Conservation (phyloP, 2,888 invertebrate species). For the Nesidiocoris tenuis region DNA sequence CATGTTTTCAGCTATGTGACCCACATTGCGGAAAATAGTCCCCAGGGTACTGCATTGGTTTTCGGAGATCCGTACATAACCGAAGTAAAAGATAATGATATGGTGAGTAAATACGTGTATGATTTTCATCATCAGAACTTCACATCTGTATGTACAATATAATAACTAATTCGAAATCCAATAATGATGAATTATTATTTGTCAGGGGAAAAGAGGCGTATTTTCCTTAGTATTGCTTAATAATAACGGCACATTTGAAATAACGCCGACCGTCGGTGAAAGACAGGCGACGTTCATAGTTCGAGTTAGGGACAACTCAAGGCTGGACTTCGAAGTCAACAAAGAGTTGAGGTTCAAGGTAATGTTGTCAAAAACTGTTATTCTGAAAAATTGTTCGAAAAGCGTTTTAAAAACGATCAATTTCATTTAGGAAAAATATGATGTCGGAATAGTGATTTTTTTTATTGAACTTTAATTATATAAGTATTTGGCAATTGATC, state of each 20-base stretch:
- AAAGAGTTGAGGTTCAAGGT: conserved; percentile 75
- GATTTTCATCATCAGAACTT: too few species aligned
- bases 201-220: conserved; percentile 75
- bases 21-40: conserved; percentile 76
- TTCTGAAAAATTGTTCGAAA: too few species aligned
- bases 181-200: too few species aligned
- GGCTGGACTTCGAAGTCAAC: conserved; percentile 81
- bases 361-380: too few species aligned
- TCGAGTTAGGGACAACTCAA: conserved; percentile 74
- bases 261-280: conserved; percentile 79
- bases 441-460: neutral
- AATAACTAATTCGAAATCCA: too few species aligned
- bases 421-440: too few species aligned
- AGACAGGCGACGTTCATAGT: conserved; percentile 76
- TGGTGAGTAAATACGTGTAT: too few species aligned
- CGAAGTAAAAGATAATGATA: conserved; percentile 72
- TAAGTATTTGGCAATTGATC: too few species aligned
- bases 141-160: too few species aligned
- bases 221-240: conserved; percentile 74
- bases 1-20: conserved; percentile 65
- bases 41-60: conserved; percentile 72
- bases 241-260: conserved; percentile 86
- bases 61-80: conserved; percentile 72
- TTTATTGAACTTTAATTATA: too few species aligned
- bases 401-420: too few species aligned